phyloP scores from a whole-genome alignment of 2,888 invertebrate species.

The Penaeus monodon region DNA sequence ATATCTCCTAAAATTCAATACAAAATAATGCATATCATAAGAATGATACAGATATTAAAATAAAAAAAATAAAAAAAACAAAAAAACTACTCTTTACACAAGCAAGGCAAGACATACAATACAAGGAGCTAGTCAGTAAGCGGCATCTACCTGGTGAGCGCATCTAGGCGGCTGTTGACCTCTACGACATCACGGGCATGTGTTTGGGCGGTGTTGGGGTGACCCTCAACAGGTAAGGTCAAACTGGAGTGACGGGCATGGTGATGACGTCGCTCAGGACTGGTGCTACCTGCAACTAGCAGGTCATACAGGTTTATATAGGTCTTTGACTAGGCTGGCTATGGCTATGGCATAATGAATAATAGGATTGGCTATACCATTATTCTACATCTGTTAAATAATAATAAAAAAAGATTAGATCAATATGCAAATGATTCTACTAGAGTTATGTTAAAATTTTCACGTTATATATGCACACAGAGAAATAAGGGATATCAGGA shows the following conservation, averaged over 20 bases:
- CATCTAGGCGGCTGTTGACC: constrained; percentile 61
- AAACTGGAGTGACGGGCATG: constrained; percentile 55
- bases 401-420: no score
- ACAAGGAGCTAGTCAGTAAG: background rate
- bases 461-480: no score
- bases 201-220: constrained; percentile 15
- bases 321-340: background rate
- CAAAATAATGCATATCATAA: background rate
- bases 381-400: no score
- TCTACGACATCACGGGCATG: constrained; percentile 50
- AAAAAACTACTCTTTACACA: background rate
- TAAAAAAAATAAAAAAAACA: background rate
- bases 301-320: constrained; percentile 24
- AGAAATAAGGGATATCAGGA: no score
- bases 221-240: constrained; percentile 52
- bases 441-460: no score
- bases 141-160: constrained; percentile 58
- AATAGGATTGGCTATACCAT: no score
- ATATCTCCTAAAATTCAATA: no score
- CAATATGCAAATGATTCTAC: background rate
- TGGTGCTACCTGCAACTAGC: constrained; percentile 62
- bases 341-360: background rate
- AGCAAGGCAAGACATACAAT: background rate
- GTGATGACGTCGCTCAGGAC: constrained; percentile 58
- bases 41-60: background rate